Evolutionary conservation across 1,140 invertebrate species (phyloP).

Genomic region (Lucilia cuprina): DNA sequence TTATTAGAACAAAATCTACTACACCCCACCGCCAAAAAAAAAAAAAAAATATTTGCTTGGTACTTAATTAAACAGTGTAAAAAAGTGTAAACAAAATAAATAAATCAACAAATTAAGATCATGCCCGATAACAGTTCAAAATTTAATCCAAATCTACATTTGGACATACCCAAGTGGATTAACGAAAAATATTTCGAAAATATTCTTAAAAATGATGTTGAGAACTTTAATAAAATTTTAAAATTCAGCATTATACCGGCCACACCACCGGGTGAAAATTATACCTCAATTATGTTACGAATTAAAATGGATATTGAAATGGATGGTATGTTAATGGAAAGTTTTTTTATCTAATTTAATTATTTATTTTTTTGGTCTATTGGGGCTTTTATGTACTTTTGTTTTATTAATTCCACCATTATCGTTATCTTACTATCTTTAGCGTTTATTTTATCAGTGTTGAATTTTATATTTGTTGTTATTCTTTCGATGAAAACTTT

Average conservation of each 20-base stretch:
- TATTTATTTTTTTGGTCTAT: background rate
- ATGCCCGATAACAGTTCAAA: constrained; percentile 60
- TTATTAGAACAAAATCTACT: background rate
- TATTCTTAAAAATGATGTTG: constrained; percentile 49
- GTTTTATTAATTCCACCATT: too few relatives aligned
- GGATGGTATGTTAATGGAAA: constrained; percentile 48
- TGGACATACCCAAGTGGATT: constrained; percentile 51
- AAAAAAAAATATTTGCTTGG: background rate
- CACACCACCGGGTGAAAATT: constrained; percentile 55
- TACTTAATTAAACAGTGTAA: background rate
- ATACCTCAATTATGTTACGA: constrained; percentile 56
- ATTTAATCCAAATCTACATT: constrained; percentile 46
- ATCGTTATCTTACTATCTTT: background rate
- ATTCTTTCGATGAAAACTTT: background rate
- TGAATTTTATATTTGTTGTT: background rate
- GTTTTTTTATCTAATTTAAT: background rate
- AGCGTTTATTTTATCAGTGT: background rate
- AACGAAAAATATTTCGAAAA: constrained; percentile 54
- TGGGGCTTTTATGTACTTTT: background rate
- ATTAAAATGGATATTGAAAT: constrained; percentile 59
- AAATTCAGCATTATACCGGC: constrained; percentile 55
- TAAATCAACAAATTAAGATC: background rate
- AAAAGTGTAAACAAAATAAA: background rate
- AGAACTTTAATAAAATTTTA: constrained; percentile 54
- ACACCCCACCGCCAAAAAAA: background rate